Evolutionary conservation across 2,888 invertebrate genomes (phyloP).

Genomic region (Chrysodeixis includens): DNA sequence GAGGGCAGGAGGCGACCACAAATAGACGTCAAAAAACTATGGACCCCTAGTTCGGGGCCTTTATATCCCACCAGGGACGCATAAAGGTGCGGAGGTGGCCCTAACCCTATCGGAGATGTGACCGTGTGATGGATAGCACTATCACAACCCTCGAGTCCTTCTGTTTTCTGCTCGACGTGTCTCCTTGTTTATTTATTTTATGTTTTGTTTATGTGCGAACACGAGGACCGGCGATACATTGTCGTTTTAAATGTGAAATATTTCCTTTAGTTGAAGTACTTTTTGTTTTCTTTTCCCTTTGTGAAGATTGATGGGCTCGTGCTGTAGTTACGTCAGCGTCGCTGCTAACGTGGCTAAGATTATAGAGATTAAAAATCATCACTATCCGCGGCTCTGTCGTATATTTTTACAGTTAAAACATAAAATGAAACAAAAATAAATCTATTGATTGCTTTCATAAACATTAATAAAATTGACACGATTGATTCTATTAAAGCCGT

Average conservation of each 20-base stretch:
- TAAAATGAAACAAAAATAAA: background rate
- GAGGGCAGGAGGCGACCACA: slow-evolving; percentile 84
- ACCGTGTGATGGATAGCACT: slow-evolving; percentile 87
- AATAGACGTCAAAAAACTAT: slow-evolving; percentile 89
- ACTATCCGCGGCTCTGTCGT: background rate
- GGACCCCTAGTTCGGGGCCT: slow-evolving; percentile 80
- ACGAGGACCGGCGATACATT: slow-evolving; percentile 56
- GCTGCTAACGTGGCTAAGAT: slow-evolving; percentile 20
- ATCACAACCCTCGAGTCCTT: slow-evolving; percentile 83
- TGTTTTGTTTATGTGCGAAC: slow-evolving; percentile 86
- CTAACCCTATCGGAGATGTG: slow-evolving; percentile 89
- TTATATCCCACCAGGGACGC: slow-evolving; percentile 87
- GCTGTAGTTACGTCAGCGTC: slow-evolving; percentile 45
- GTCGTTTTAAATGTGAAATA: slow-evolving; percentile 59
- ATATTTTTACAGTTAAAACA: background rate
- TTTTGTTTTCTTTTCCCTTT: slow-evolving; percentile 21
- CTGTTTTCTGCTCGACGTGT: slow-evolving; percentile 75
- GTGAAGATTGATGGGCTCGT: slow-evolving; percentile 45
- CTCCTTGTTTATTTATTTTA: slow-evolving; percentile 86
- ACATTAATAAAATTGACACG: slow-evolving; percentile 7
- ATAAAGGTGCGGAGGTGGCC: slow-evolving; percentile 88
- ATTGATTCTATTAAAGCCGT: slow-evolving; percentile 27
- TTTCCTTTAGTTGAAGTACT: slow-evolving; percentile 58
- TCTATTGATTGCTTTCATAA: background rate
- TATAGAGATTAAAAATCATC: slow-evolving; percentile 22